These are phyloP conservation scores for Eilema sororculum DNA, from an alignment of 2,888 invertebrate genomes.

Conservation along the genomic window DNA sequence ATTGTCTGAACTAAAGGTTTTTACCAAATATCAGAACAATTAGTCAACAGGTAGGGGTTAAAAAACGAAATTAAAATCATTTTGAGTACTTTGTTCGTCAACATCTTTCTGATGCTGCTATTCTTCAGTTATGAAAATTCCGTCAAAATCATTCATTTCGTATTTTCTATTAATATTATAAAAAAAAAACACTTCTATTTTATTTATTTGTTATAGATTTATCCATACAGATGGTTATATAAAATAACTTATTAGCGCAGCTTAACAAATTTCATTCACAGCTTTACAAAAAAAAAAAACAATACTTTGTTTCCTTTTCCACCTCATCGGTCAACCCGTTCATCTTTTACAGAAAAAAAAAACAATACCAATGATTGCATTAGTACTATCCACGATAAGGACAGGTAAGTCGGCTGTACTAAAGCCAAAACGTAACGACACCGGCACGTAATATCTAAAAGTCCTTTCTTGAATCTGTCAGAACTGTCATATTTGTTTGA, in stretches of 20 bases:
- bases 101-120: no score
- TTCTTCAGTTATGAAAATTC: no score
- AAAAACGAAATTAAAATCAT: no score
- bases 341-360: slow-evolving; percentile 27
- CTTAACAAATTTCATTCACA: not conserved
- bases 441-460: slow-evolving; percentile 66
- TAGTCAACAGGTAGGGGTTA: no score
- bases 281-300: not conserved
- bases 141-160: no score
- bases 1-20: no score
- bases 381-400: slow-evolving; percentile 40
- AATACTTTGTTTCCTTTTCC: not conserved
- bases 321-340: slow-evolving; percentile 17
- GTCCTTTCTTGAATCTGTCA: slow-evolving; percentile 41
- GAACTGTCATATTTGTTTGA: slow-evolving; percentile 21
- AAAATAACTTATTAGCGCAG: not conserved
- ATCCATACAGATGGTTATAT: no score
- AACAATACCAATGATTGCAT: slow-evolving; percentile 47
- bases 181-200: no score
- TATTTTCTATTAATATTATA: no score
- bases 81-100: no score
- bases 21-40: no score
- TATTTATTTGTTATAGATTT: no score
- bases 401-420: slow-evolving; percentile 47
- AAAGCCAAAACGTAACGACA: slow-evolving; percentile 58